Percentiles rank a stretch among this genome's conserved stretches.
These are phyloP conservation scores for Acomys russatus DNA, from an alignment of 2,797 vertebrate species.

Conservation along the genomic window DNA sequence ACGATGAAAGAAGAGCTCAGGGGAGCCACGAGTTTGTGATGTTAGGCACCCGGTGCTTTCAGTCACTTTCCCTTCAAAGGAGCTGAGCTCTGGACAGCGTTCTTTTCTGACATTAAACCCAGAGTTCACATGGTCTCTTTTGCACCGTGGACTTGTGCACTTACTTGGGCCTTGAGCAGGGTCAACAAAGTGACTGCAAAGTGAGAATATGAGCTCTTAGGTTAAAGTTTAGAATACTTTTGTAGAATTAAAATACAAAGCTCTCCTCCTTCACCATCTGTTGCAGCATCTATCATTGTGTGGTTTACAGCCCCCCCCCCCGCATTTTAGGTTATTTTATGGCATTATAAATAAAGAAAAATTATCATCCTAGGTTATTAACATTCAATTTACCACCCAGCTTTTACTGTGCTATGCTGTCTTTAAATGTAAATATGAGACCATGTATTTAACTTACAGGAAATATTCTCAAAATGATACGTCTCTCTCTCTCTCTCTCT, in stretches of 20 bases:
- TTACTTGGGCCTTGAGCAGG: not conserved
- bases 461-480: not conserved
- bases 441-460: not conserved
- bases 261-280: not conserved
- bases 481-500: not conserved
- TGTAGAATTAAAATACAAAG: not conserved
- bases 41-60: not conserved
- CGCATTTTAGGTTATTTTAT: not conserved
- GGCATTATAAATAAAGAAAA: conserved; percentile 2
- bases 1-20: not conserved
- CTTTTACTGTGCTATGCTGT: not conserved
- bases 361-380: not conserved
- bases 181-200: not conserved
- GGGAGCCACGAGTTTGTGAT: not conserved
- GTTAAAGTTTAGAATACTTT: not conserved
- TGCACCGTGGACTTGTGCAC: not conserved
- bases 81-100: not conserved
- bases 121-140: not conserved
- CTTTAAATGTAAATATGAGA: conserved; percentile 17
- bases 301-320: not conserved
- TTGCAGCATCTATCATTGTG: not conserved
- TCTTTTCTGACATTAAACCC: not conserved
- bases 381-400: not conserved
- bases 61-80: not conserved
- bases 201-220: not conserved